Percentiles rank a stretch among this genome's conserved stretches.
Conservation (phyloP, 2,888 invertebrate species). For the Napeogenes inachia region DNA sequence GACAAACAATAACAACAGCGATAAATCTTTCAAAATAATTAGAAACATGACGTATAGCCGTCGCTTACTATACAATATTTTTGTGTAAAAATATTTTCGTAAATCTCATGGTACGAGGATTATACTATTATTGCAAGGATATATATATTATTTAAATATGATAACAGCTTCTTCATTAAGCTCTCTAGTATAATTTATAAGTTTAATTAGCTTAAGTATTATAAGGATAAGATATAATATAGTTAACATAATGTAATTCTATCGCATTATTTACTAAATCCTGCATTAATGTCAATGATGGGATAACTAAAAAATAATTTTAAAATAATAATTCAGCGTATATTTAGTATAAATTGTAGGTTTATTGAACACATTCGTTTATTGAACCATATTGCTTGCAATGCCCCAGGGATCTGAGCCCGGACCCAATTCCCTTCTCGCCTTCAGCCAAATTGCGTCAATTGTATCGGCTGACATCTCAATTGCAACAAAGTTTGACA, state of each 20-base stretch:
- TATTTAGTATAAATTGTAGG: background rate
- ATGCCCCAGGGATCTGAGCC: slow-evolving; percentile 23
- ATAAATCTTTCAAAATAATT: slow-evolving; percentile 19
- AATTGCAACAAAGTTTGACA: slow-evolving; percentile 22
- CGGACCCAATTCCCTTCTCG: slow-evolving; percentile 27
- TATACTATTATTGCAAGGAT: background rate
- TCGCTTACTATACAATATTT: background rate
- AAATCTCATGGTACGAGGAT: background rate
- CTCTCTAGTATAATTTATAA: no score
- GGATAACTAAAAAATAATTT: no score
- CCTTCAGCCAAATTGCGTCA: slow-evolving; percentile 32
- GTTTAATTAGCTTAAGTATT: no score
- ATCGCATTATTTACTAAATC: background rate
- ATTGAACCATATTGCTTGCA: slow-evolving; percentile 25
- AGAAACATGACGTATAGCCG: slow-evolving; percentile 11
- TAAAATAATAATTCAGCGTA: background rate
- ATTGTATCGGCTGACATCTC: slow-evolving; percentile 30
- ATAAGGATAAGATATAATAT: background rate
- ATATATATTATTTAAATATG: no score
- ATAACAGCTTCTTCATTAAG: no score
- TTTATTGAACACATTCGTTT: slow-evolving; percentile 9
- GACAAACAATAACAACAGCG: slow-evolving; percentile 19
- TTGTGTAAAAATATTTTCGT: background rate
- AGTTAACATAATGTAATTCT: background rate
- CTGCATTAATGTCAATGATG: no score